phyloP scores from a whole-genome alignment of 1,140 invertebrate genomes.

The Drosophila azteca region DNA sequence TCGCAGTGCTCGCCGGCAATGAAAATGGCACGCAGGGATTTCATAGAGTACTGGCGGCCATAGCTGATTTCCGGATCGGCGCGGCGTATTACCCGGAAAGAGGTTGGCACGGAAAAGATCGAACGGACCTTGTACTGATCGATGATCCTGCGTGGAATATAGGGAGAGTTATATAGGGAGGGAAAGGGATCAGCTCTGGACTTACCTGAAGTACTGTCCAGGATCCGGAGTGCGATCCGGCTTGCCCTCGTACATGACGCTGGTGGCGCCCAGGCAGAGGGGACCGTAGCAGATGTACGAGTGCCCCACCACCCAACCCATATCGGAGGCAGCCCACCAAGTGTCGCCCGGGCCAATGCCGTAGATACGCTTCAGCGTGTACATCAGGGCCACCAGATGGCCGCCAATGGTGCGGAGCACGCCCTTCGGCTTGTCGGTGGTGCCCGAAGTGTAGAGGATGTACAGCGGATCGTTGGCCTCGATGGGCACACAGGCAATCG shows the following conservation, averaged over 20 bases:
- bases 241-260: slow-evolving; percentile 97
- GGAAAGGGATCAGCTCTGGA: not conserved
- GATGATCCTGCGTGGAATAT: slow-evolving; percentile 94
- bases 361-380: slow-evolving; percentile 93
- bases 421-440: slow-evolving; percentile 93
- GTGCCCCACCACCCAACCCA: slow-evolving; percentile 96
- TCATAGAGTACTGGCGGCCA: slow-evolving; percentile 88
- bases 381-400: slow-evolving; percentile 92
- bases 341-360: slow-evolving; percentile 91
- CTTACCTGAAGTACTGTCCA: slow-evolving; percentile 88
- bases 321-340: slow-evolving; percentile 96
- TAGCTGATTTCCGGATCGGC: slow-evolving; percentile 89
- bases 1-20: slow-evolving; percentile 98
- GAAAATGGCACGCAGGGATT: slow-evolving; percentile 91
- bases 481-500: slow-evolving; percentile 92
- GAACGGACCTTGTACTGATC: slow-evolving; percentile 93
- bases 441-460: slow-evolving; percentile 96
- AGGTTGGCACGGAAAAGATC: slow-evolving; percentile 95
- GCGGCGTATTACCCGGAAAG: slow-evolving; percentile 91
- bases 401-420: slow-evolving; percentile 93
- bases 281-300: slow-evolving; percentile 97
- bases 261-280: slow-evolving; percentile 91
- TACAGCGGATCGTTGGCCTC: slow-evolving; percentile 95
- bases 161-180: no score
- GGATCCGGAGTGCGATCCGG: slow-evolving; percentile 96